Evolutionary conservation across 2,888 invertebrate species (phyloP), one percentile per base, ranked within the genome.

Genomic region (Heteropelma amictum): DNA sequence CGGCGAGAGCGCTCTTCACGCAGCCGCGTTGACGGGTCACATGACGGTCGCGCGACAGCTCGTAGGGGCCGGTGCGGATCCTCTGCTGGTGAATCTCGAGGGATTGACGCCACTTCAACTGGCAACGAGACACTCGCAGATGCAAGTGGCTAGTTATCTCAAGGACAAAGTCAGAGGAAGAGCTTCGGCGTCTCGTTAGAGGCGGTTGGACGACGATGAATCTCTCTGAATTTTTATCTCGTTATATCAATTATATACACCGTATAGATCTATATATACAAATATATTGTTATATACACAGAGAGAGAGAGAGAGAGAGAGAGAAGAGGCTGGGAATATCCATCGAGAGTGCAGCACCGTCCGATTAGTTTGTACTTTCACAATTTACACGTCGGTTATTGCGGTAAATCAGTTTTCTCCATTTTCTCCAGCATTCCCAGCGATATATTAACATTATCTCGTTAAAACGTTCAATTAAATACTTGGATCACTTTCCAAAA

Each of bases 1-100:
- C 90, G 98, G 97, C 0, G 97, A 98, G 90, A 94, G 95, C 65
- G 95, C 96, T 0, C 90, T 98, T 54, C 98, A 98, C 91, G 97
- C 97, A 53, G 97, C 97, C 2, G 95, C 95, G 35, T 93, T 97
- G 91, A 96, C 95, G 89, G 97, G 97, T 0, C 95, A 96, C 86
- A 91, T 96, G 87, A 90, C 94, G 2, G 94, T 96, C 56, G 94
- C 94, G 68, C 93, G 94, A 84, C 93, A 94, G 85, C 90, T 97
- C 42, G 91, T 95, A 51, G 93, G 92, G 65, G 93, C 94, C 77
- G 94, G 93, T 45, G 92, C 94, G 56, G 92, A 95, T 90, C 91
- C 94, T 49, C 90, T 90, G 77, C 85, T 95, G 76, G 91, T 92
- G 85, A 96, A 96, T 87, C 93, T 94, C 88, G 95, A 95, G 72